A percentile compares a stretch with the other conserved stretches of the same genome.
These are phyloP conservation scores for Echiichthys vipera DNA, from an alignment of 2,797 vertebrate species.

Conservation along the genomic window DNA sequence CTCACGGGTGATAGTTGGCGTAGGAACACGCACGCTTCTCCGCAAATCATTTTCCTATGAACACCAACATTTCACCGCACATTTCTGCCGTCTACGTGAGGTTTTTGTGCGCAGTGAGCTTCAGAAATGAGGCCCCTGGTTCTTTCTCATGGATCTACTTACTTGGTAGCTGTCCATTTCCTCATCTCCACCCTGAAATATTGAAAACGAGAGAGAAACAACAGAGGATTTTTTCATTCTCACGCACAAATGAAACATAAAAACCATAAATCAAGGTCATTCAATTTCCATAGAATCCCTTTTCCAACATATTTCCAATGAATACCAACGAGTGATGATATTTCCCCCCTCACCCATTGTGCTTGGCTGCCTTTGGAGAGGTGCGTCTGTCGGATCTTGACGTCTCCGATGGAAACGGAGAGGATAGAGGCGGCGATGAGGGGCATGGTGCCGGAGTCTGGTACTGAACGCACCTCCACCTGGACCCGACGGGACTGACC, in stretches of 20 bases:
- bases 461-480: slow-evolving; percentile 91
- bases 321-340: neutral
- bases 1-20: too few species aligned
- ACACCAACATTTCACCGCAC: too few species aligned
- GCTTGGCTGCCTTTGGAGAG: slow-evolving; percentile 60
- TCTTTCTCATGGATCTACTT: slow-evolving; percentile 1
- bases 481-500: slow-evolving; percentile 93
- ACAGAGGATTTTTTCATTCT: neutral
- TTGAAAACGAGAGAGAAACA: neutral
- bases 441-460: slow-evolving; percentile 95
- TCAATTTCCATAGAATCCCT: neutral
- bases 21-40: too few species aligned
- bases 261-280: neutral
- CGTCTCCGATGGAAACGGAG: slow-evolving; percentile 92
- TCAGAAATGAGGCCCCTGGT: too few species aligned
- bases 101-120: too few species aligned
- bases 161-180: slow-evolving; percentile 99
- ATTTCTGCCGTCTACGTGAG: too few species aligned
- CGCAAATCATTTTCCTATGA: too few species aligned
- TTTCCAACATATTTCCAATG: neutral
- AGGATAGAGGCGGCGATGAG: slow-evolving; percentile 90
- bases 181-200: slow-evolving; percentile 86
- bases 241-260: neutral
- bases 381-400: slow-evolving; percentile 83
- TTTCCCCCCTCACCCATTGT: slow-evolving; percentile 81